Evolutionary conservation across 1,140 invertebrate genomes (phyloP).

Genomic region (Cecropterus lyciades): DNA sequence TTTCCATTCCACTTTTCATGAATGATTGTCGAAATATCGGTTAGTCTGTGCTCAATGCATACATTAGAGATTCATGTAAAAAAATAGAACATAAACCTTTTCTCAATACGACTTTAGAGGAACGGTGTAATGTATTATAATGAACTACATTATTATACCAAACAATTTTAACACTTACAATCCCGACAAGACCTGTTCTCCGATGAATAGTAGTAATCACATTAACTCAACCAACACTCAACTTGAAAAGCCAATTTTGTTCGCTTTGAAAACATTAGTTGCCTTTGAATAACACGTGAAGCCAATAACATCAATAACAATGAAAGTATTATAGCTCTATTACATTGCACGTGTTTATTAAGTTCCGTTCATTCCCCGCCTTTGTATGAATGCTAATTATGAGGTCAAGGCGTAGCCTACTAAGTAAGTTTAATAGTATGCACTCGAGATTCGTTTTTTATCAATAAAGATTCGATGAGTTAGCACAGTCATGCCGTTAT

Average conservation of each 20-base stretch:
- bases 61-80: no score
- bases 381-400: slow-evolving; percentile 44
- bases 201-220: slow-evolving; percentile 28
- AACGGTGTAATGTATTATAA: not conserved
- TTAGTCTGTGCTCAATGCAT: no score
- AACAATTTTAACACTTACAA: slow-evolving; percentile 10
- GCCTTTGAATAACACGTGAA: slow-evolving; percentile 18
- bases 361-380: slow-evolving; percentile 38
- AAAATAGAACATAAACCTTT: not conserved
- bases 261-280: slow-evolving; percentile 20
- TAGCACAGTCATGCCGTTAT: slow-evolving; percentile 51
- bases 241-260: not conserved
- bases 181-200: not conserved
- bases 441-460: slow-evolving; percentile 25
- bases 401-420: slow-evolving; percentile 49
- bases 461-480: slow-evolving; percentile 45
- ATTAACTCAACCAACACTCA: slow-evolving; percentile 17
- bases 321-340: slow-evolving; percentile 28
- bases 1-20: no score
- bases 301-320: slow-evolving; percentile 23
- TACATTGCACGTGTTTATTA: slow-evolving; percentile 35
- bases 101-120: no score
- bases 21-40: no score
- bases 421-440: slow-evolving; percentile 23
- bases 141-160: not conserved